A percentile compares a stretch with the other conserved stretches of the same genome.
phyloP scores from a whole-genome alignment of 1,140 invertebrate genomes.

The Bombus vancouverensis region DNA sequence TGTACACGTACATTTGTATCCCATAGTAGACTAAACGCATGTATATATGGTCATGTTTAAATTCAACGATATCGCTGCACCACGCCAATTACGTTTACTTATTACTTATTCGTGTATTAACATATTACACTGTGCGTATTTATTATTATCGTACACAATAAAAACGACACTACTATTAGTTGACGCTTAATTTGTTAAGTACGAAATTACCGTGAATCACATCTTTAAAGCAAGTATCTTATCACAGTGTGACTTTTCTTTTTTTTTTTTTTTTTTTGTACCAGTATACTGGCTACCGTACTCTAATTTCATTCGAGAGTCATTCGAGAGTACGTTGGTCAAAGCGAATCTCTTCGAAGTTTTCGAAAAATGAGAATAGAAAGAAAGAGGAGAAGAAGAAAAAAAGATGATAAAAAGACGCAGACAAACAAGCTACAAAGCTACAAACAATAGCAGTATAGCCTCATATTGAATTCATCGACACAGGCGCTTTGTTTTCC shows the following conservation, averaged over 20 bases:
- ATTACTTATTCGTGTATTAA: not conserved
- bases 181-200: slow-evolving; percentile 2
- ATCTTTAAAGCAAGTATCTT: slow-evolving; percentile 21
- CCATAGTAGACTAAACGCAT: no score
- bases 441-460: slow-evolving; percentile 89
- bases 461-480: slow-evolving; percentile 88
- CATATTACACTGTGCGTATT: not conserved
- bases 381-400: not conserved
- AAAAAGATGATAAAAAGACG: not conserved
- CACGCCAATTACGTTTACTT: not conserved
- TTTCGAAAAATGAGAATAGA: not conserved
- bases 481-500: slow-evolving; percentile 91
- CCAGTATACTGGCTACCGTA: not conserved
- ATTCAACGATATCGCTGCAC: not conserved
- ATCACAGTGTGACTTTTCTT: slow-evolving; percentile 7
- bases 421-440: not conserved
- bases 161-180: not conserved
- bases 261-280: not conserved
- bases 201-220: not conserved
- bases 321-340: not conserved
- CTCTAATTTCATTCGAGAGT: not conserved
- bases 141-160: not conserved
- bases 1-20: no score
- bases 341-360: fast-evolving
- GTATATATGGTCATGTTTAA: not conserved